Evolutionary conservation across 2,113 vertebrate species (phyloP), one percentile per base, ranked within the genome.

Genomic region (Malurus alboscapulatus): DNA sequence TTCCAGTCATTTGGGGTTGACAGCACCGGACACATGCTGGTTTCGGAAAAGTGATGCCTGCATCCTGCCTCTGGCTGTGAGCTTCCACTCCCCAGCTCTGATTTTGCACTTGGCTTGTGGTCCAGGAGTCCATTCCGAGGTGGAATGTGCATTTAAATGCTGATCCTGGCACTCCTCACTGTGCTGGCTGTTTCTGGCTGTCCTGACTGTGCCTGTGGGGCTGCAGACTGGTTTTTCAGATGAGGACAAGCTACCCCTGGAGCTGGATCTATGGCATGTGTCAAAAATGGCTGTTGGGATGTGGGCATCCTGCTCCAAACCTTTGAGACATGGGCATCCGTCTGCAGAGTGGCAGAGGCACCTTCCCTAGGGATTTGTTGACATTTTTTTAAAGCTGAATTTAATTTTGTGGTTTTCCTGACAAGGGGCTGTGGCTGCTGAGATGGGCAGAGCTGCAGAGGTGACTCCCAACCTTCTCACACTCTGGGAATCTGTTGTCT

Each of bases 161-260:
- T 0, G 2, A 6, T 54, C 42, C 51, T 34, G 47, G 40, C 1
- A 6, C 75, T 85, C 24, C 29, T 59, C 4, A 1, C 45, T 2
- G 0, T 63, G 38, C 63, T 0, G 0, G 9, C 45, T 4, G 3
- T n/a, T 67, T 67, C 7, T 1, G 3, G 7, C 53, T 5, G 1
- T 72, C 53, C 48, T 53, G n/a, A 25, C 30, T 63, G 55, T 0
- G 0, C 62, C 18, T 40, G 26, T 14, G 1, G 29, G 62, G 20
- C 53, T 89, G 38, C 2, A 4, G 16, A 9, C 17, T 47, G 59
- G n/a, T 54, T 20, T 63, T 80, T 62, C 32, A 40, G 45, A 36
- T 2, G 5, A 5, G 14, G 30, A 68, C 38, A 27, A 19, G 29
- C 12, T 58, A 53, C 30, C 27, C 26, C 34, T 68, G 58, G 29